These are phyloP conservation scores for Oncorhynchus mykiss DNA, from an alignment of 2,113 vertebrate species.

Conservation along the genomic window DNA sequence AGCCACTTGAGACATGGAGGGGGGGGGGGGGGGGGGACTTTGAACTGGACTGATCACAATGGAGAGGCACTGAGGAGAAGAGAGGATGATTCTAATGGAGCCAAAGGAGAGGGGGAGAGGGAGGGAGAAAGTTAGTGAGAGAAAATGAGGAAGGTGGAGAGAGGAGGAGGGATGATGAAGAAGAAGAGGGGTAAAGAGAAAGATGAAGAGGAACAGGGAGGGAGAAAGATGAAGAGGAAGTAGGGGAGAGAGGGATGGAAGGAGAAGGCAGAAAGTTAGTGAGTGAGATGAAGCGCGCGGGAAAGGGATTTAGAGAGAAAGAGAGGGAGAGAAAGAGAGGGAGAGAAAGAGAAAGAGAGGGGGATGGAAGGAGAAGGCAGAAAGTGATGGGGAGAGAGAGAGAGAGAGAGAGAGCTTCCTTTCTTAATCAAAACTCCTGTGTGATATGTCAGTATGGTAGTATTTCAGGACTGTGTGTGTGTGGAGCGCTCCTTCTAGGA, in stretches of 20 bases:
- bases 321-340: too few relatives aligned
- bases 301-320: too few relatives aligned
- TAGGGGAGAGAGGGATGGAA: not conserved
- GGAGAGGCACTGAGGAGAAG: constrained; percentile 16
- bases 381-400: not conserved
- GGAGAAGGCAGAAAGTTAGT: too few relatives aligned
- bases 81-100: constrained; percentile 21
- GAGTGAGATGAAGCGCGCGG: too few relatives aligned
- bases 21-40: constrained; percentile 35
- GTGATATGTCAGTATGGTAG: not conserved
- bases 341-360: not conserved
- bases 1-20: constrained; percentile 47
- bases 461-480: constrained; percentile 3
- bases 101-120: constrained; percentile 7
- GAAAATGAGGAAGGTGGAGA: constrained; percentile 18
- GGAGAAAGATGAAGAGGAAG: constrained; percentile 25
- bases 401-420: constrained; percentile 8
- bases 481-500: not conserved
- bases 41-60: constrained; percentile 58
- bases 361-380: not conserved
- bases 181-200: constrained; percentile 11
- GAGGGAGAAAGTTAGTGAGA: constrained; percentile 17
- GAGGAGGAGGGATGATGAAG: constrained; percentile 32
- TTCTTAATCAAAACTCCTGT: constrained; percentile 39
- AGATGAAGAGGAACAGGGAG: constrained; percentile 24